Evolutionary conservation across 2,113 vertebrate genomes (phyloP).

Genomic region (Otocyon megalotis): DNA sequence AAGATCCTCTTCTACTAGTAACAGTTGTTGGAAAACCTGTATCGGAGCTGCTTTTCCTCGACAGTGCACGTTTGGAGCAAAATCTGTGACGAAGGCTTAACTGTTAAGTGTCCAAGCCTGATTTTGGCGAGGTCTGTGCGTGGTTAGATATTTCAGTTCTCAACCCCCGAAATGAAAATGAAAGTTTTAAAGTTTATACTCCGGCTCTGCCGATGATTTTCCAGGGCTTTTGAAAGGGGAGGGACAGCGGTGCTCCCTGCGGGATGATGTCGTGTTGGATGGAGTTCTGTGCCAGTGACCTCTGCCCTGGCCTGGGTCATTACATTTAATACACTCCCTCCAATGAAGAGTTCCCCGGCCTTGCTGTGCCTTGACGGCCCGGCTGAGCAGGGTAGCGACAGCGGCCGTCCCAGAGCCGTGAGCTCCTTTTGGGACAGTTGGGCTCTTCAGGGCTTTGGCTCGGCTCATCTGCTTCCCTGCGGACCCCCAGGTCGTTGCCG

Average conservation of each 20-base stretch:
- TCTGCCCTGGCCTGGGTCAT: neutral
- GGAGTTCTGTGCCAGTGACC: neutral
- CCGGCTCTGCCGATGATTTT: neutral
- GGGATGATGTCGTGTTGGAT: neutral
- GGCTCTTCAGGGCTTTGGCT: neutral
- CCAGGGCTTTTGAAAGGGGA: neutral
- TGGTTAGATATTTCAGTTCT: constrained; percentile 5
- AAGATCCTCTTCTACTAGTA: constrained; percentile 59
- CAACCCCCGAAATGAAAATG: constrained; percentile 14
- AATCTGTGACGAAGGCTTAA: constrained; percentile 6
- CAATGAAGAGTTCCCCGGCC: neutral
- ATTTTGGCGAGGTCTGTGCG: constrained; percentile 4
- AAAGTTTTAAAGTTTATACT: neutral
- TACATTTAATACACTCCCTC: neutral
- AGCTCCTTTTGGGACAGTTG: neutral
- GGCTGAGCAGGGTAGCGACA: neutral
- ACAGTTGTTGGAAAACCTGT: constrained; percentile 65
- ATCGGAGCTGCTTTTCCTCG: constrained; percentile 54
- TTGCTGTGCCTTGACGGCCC: neutral
- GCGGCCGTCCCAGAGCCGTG: neutral
- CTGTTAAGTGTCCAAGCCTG: constrained; percentile 19
- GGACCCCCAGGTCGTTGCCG: neutral
- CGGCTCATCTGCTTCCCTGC: neutral
- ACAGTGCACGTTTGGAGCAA: constrained; percentile 47
- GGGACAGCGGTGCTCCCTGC: neutral